These are phyloP conservation scores for Xiphophorus couchianus DNA, from an alignment of 2,113 vertebrate species.

Conservation along the genomic window DNA sequence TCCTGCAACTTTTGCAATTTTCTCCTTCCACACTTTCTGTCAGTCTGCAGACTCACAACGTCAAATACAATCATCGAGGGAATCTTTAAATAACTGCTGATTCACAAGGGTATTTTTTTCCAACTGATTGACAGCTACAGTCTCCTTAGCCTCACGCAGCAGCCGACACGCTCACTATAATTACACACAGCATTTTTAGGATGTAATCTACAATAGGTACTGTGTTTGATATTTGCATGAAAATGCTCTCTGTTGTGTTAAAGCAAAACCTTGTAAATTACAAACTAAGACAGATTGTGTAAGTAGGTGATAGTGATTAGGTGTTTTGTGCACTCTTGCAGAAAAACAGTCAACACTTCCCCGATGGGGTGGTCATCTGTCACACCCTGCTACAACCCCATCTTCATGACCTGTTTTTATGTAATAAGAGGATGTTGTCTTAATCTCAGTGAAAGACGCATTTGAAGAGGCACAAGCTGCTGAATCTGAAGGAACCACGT, in stretches of 20 bases:
- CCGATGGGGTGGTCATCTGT: constrained; percentile 11
- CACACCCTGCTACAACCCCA: background rate
- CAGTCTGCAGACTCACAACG: background rate
- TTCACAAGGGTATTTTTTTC: background rate
- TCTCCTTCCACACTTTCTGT: background rate
- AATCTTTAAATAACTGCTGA: constrained; percentile 9
- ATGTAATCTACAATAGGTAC: background rate
- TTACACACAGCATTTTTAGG: background rate
- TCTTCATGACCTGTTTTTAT: background rate
- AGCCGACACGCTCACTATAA: background rate
- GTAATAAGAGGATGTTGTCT: background rate
- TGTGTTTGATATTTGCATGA: background rate
- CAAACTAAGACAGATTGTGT: background rate
- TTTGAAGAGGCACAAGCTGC: background rate
- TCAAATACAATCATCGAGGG: background rate
- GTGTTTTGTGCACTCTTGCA: constrained; percentile 9
- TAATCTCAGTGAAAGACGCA: background rate
- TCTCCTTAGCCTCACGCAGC: background rate
- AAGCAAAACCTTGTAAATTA: constrained; percentile 1
- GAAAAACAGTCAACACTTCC: constrained; percentile 20
- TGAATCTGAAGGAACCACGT: constrained; percentile 20
- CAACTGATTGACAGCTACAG: background rate
- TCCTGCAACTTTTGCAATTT: background rate
- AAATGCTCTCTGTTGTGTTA: background rate
- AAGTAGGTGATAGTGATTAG: constrained; percentile 50